Evolutionary conservation across 2,888 invertebrate genomes (phyloP).

Genomic region (Harpalus rufipes): DNA sequence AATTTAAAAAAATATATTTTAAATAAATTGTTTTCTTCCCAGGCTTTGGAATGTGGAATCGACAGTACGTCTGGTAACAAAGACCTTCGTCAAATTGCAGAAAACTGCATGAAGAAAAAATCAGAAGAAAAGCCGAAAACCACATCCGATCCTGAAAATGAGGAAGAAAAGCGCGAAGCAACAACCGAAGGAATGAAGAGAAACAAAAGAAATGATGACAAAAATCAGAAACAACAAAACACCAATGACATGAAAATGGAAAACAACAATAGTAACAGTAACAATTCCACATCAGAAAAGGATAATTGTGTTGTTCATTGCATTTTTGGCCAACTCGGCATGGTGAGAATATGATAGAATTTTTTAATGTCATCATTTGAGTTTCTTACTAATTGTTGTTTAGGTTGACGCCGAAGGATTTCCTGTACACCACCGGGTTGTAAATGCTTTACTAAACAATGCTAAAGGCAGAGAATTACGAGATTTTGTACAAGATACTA

Average conservation of each 20-base stretch:
- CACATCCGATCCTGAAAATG: slow-evolving; percentile 69
- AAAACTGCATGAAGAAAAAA: slow-evolving; percentile 79
- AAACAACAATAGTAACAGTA: slow-evolving; percentile 51
- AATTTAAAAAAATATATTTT: too few species aligned
- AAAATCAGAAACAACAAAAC: slow-evolving; percentile 8
- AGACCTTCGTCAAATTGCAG: slow-evolving; percentile 80
- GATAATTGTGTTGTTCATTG: slow-evolving; percentile 83
- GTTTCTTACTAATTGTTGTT: neutral
- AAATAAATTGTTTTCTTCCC: neutral
- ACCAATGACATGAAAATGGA: slow-evolving; percentile 33
- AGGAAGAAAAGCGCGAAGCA: slow-evolving; percentile 54
- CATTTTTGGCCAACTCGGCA: slow-evolving; percentile 84
- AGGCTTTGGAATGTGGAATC: slow-evolving; percentile 75
- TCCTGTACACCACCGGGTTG: slow-evolving; percentile 83
- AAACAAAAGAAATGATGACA: slow-evolving; percentile 57
- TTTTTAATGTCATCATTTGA: slow-evolving; percentile 42
- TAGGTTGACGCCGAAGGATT: slow-evolving; percentile 82
- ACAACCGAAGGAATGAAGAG: slow-evolving; percentile 68
- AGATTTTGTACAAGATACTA: slow-evolving; percentile 85
- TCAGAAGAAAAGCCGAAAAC: slow-evolving; percentile 72
- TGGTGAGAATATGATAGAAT: slow-evolving; percentile 79
- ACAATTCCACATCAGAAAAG: slow-evolving; percentile 51
- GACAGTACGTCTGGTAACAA: slow-evolving; percentile 77
- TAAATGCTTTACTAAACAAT: slow-evolving; percentile 81
- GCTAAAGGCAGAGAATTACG: slow-evolving; percentile 82